phyloP scores from a whole-genome alignment of 2,113 vertebrate species.

The Papio anubis region DNA sequence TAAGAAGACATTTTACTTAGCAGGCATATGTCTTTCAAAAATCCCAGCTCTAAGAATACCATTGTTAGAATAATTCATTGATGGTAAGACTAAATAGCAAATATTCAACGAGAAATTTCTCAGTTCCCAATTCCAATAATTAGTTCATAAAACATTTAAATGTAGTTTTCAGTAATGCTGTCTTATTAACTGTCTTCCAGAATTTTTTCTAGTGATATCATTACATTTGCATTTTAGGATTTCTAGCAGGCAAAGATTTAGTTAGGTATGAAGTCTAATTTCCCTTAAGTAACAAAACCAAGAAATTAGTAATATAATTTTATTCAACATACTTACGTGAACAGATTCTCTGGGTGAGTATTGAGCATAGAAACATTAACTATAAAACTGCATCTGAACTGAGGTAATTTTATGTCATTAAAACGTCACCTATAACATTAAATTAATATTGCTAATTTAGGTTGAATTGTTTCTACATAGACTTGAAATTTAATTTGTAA shows the following conservation, averaged over 20 bases:
- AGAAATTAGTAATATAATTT: background rate
- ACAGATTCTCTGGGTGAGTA: background rate
- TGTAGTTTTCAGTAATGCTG: background rate
- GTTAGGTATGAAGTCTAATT: background rate
- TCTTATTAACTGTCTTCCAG: background rate
- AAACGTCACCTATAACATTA: background rate
- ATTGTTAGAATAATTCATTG: background rate
- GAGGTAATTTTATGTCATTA: background rate
- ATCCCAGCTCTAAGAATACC: background rate
- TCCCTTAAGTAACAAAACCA: constrained; percentile 21
- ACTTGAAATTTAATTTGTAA: background rate
- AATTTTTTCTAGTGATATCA: background rate
- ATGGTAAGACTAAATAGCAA: constrained; percentile 14
- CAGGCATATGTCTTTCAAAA: background rate
- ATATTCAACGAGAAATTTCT: constrained; percentile 30
- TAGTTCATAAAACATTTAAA: background rate
- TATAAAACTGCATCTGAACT: background rate
- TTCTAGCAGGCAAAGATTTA: background rate
- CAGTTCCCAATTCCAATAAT: background rate
- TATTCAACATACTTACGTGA: background rate
- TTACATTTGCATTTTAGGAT: background rate
- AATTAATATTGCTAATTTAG: constrained; percentile 33
- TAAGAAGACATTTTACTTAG: constrained; percentile 3
- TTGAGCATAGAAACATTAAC: background rate
- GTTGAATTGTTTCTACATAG: background rate